phyloP scores from a whole-genome alignment of 2,888 invertebrate species.

The Epsilonema sp. region DNA sequence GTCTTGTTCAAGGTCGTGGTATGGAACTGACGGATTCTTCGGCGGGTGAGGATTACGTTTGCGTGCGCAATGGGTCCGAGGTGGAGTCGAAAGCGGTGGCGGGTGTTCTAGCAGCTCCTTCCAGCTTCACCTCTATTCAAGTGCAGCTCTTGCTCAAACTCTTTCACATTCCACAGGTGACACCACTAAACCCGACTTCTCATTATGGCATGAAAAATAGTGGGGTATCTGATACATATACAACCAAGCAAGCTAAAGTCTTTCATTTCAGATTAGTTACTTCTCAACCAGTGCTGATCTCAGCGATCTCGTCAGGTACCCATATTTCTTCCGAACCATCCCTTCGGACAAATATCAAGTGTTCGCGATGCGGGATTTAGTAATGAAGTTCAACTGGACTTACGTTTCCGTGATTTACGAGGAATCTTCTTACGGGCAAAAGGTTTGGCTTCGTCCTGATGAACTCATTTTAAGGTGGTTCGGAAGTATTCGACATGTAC shows the following conservation, averaged over 20 bases:
- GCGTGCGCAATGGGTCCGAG: no score
- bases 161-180: conserved; percentile 64
- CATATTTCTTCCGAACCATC: conserved; percentile 78
- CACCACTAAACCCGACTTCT: neutral
- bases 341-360: conserved; percentile 85
- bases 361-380: conserved; percentile 79
- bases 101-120: conserved; percentile 68
- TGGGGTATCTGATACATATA: no score
- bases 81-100: no score
- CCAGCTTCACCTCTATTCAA: conserved; percentile 84
- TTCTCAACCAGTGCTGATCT: conserved; percentile 59
- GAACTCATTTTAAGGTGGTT: no score
- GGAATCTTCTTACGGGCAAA: conserved; percentile 67
- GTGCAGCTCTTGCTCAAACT: conserved; percentile 73
- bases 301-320: conserved; percentile 78
- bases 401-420: conserved; percentile 87
- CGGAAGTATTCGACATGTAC: no score
- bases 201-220: neutral
- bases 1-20: no score
- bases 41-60: no score
- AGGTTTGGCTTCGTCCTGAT: no score
- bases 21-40: no score
- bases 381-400: conserved; percentile 64
- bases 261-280: neutral
- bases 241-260: no score